phyloP scores from a whole-genome alignment of 2,888 invertebrate species.

The Epirrhoe alternata region DNA sequence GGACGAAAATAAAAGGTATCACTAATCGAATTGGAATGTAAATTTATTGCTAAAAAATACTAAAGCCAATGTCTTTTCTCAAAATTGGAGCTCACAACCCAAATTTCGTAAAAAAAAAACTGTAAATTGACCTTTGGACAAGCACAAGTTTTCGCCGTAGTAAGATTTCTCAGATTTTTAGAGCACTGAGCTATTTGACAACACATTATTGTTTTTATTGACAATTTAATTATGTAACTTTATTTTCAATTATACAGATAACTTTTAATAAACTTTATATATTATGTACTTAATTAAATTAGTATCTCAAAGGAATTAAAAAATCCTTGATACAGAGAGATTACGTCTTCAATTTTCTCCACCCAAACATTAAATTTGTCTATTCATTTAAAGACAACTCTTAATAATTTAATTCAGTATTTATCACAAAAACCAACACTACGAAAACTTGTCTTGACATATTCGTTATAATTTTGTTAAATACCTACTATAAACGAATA shows the following conservation, averaged over 20 bases:
- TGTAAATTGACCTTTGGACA: not conserved
- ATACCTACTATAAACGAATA: constrained; percentile 10
- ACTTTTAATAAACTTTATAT: too few relatives aligned
- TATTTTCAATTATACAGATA: too few relatives aligned
- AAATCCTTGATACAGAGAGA: too few relatives aligned
- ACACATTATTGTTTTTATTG: not conserved
- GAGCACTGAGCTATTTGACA: not conserved
- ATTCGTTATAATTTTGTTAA: constrained; percentile 3
- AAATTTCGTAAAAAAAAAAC: too few relatives aligned
- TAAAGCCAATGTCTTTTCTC: not conserved
- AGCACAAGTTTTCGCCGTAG: not conserved
- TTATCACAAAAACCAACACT: not conserved
- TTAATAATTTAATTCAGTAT: not conserved
- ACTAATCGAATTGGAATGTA: not conserved
- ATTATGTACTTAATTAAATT: too few relatives aligned
- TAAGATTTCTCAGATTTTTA: not conserved
- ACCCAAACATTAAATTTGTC: too few relatives aligned
- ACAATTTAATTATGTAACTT: not conserved
- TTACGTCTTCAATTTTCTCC: too few relatives aligned
- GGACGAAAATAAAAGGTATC: not conserved
- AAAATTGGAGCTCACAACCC: not conserved
- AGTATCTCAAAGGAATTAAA: too few relatives aligned
- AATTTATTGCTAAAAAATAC: not conserved
- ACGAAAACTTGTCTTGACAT: not conserved
- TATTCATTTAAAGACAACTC: too few relatives aligned